Conservation (phyloP, 2,888 invertebrate genomes). For the Caenorhabditis sinica region DNA sequence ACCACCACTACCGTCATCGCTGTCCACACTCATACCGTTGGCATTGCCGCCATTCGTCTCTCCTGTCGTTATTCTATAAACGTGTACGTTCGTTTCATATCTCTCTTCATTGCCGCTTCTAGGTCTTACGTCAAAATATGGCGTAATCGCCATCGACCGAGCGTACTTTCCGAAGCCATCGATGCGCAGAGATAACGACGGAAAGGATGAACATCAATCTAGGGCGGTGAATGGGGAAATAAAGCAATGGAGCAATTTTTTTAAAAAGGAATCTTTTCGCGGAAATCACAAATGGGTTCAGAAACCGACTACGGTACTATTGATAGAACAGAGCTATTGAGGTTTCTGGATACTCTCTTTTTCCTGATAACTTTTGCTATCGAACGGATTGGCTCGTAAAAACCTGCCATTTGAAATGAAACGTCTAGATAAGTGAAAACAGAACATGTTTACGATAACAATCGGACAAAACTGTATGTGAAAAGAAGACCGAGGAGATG, state of each 20-base stretch:
- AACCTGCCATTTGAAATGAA: constrained; percentile 41
- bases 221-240: background rate
- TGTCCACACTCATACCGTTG: constrained; percentile 33
- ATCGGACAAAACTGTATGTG: constrained; percentile 45
- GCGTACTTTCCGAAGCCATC: constrained; percentile 45
- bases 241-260: too few species aligned
- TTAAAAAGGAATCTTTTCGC: too few species aligned
- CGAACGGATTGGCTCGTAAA: background rate
- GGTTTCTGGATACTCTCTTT: background rate
- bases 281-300: too few species aligned
- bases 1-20: constrained; percentile 36
- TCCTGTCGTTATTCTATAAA: constrained; percentile 59
- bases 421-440: constrained; percentile 50
- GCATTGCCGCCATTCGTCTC: constrained; percentile 40
- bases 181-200: constrained; percentile 49
- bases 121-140: constrained; percentile 57
- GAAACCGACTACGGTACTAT: too few species aligned
- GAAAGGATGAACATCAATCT: constrained; percentile 10
- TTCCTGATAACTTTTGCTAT: background rate
- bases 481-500: constrained; percentile 26
- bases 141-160: constrained; percentile 58
- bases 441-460: constrained; percentile 64
- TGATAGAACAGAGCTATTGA: too few species aligned
- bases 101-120: constrained; percentile 24
- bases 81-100: constrained; percentile 42